A percentile compares a stretch with the other conserved stretches of the same genome.
Conservation (phyloP, 2,797 vertebrate genomes). For the Tolypeutes matacus region DNA sequence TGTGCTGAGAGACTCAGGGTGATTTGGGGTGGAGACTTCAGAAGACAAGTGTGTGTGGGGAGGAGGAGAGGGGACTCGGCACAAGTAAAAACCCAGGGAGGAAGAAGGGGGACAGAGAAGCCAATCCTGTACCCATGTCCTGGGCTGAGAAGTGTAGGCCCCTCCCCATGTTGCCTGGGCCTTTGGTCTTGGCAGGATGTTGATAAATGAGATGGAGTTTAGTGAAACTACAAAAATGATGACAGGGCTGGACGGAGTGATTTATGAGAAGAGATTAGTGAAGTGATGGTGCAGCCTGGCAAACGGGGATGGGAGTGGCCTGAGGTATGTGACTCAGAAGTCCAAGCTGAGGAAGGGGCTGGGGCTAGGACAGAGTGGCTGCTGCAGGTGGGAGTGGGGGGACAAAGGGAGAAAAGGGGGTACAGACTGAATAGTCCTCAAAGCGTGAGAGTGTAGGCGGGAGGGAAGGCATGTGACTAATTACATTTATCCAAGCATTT, state of each 20-base stretch:
- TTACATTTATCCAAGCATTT: too few relatives aligned
- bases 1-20: not conserved
- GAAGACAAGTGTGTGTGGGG: not conserved
- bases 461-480: not conserved
- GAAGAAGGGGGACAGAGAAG: not conserved
- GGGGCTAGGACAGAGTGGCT: not conserved
- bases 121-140: not conserved
- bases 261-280: slow-evolving; percentile 50
- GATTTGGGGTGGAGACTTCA: not conserved
- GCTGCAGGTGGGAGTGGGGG: not conserved
- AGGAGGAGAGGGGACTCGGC: not conserved
- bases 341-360: not conserved
- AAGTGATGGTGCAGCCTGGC: not conserved
- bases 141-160: not conserved
- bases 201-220: slow-evolving; percentile 56
- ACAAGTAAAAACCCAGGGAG: not conserved
- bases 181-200: slow-evolving; percentile 41
- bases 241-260: slow-evolving; percentile 57
- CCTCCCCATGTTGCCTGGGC: not conserved
- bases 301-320: not conserved
- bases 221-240: slow-evolving; percentile 50
- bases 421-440: not conserved
- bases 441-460: fast-evolving
- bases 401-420: too few relatives aligned
- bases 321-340: not conserved